These are phyloP conservation scores for Caiman crocodilus DNA, from an alignment of 2,797 vertebrate species.

Conservation along the genomic window DNA sequence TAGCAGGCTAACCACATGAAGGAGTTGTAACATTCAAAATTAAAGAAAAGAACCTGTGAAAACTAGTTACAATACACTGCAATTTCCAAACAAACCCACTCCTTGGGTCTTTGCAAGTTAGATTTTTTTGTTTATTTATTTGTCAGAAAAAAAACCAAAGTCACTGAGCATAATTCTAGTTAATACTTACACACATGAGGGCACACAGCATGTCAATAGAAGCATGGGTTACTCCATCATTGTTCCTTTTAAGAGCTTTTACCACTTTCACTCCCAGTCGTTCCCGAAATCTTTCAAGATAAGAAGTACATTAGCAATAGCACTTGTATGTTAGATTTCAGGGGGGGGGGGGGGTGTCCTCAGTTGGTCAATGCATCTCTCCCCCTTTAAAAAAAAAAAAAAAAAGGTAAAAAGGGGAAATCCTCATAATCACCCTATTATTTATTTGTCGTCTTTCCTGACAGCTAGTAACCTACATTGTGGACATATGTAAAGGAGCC, in stretches of 20 bases:
- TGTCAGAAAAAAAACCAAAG: not conserved
- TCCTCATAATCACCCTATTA: no score
- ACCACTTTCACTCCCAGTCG: constrained; percentile 97
- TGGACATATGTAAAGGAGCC: no score
- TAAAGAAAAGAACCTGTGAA: no score
- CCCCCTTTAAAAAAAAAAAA: no score
- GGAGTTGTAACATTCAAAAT: not conserved
- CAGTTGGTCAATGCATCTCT: no score
- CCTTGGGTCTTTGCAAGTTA: no score
- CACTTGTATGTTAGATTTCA: not conserved
- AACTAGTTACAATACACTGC: not conserved
- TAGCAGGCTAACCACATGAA: not conserved
- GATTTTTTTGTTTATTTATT: no score
- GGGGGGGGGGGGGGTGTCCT: no score
- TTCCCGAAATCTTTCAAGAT: constrained; percentile 91
- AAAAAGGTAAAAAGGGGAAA: no score
- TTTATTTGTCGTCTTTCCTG: no score
- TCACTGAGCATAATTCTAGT: not conserved
- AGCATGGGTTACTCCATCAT: constrained; percentile 95
- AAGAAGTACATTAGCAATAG: constrained; percentile 15
- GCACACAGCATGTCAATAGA: constrained; percentile 99
- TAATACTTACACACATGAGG: constrained; percentile 98
- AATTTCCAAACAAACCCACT: not conserved
- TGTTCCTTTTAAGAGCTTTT: constrained; percentile 97
- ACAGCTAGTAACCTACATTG: no score